Percentiles rank a stretch among this genome's conserved stretches.
Conservation (phyloP, 2,888 invertebrate species). For the Ellobium chinense region DNA sequence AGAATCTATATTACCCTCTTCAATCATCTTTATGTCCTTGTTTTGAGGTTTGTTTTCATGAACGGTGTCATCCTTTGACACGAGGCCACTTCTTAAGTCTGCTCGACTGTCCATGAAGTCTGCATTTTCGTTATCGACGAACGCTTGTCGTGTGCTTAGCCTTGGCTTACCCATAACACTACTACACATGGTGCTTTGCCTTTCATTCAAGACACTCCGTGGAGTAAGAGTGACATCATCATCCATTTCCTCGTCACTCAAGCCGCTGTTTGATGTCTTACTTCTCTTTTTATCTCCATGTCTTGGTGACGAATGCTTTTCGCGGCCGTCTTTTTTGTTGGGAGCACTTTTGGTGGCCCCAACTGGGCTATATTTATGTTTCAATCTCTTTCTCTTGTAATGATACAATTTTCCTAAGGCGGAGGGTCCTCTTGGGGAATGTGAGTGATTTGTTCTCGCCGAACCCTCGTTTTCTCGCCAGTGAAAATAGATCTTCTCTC, state of each 20-base stretch:
- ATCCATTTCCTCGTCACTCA: neutral
- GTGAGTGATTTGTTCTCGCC: neutral
- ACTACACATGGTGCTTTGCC: too few relatives aligned
- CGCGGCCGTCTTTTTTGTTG: neutral
- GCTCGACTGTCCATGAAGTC: neutral
- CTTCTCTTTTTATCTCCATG: neutral
- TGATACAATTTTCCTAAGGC: slow-evolving; percentile 14
- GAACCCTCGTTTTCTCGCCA: neutral
- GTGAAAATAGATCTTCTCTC: slow-evolving; percentile 33
- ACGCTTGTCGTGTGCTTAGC: neutral
- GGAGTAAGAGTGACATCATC: too few relatives aligned
- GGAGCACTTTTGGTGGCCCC: slow-evolving; percentile 10
- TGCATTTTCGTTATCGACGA: neutral
- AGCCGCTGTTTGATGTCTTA: neutral
- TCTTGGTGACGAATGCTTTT: neutral
- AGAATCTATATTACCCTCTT: neutral
- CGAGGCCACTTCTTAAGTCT: neutral
- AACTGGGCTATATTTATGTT: neutral
- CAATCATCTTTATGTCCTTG: neutral
- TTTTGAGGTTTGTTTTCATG: too few relatives aligned
- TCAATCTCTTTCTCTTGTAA: slow-evolving; percentile 22
- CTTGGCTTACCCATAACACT: too few relatives aligned
- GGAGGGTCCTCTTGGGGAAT: neutral
- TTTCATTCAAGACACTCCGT: too few relatives aligned
- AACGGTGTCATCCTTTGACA: too few relatives aligned